These are phyloP conservation scores for Chrysopa pallens DNA, from an alignment of 1,140 invertebrate species.

Conservation along the genomic window DNA sequence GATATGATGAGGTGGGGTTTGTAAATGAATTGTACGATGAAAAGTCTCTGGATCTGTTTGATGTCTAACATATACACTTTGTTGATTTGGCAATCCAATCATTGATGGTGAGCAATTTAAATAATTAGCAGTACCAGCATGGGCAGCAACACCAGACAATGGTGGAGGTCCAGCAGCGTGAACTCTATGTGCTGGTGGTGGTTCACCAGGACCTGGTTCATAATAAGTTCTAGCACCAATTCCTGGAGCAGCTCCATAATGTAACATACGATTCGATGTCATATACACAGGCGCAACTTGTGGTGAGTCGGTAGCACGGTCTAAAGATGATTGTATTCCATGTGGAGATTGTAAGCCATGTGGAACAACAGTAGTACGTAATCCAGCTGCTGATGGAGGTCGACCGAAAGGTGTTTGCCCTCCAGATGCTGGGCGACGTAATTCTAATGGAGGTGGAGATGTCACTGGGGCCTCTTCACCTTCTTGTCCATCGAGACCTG, in stretches of 20 bases:
- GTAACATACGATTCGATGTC: constrained; percentile 26
- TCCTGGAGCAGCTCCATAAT: constrained; percentile 19
- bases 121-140: constrained; percentile 7
- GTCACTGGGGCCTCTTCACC: constrained; percentile 37
- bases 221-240: constrained; percentile 24
- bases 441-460: constrained; percentile 48
- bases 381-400: constrained; percentile 19
- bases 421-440: constrained; percentile 32
- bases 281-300: constrained; percentile 50
- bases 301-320: constrained; percentile 47
- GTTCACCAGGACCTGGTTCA: constrained; percentile 23
- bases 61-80: no score
- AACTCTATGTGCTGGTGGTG: constrained; percentile 42
- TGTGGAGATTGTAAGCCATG: constrained; percentile 45
- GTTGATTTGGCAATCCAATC: no score
- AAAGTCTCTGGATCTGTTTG: no score
- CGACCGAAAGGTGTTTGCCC: constrained; percentile 13
- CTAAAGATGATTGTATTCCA: constrained; percentile 46
- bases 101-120: no score
- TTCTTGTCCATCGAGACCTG: constrained; percentile 20
- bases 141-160: constrained; percentile 11
- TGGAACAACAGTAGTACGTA: constrained; percentile 23
- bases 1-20: no score
- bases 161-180: constrained; percentile 21
- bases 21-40: no score